These are phyloP conservation scores for Dasypolia templi DNA, from an alignment of 2,888 invertebrate genomes.

Conservation along the genomic window DNA sequence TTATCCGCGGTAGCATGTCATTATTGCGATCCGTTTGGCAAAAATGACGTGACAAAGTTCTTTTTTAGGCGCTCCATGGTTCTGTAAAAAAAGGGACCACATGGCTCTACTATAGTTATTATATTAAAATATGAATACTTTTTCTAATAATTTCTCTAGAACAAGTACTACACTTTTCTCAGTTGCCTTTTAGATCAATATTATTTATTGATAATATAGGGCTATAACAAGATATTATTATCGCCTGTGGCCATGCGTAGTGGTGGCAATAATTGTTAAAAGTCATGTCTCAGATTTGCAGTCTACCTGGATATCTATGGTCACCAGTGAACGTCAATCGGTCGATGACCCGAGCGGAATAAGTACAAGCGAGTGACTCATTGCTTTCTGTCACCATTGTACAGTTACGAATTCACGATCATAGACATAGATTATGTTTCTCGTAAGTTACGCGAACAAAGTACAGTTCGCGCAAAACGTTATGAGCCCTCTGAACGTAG, in stretches of 20 bases:
- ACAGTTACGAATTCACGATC: background rate
- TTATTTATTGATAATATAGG: no score
- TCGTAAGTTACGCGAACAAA: background rate
- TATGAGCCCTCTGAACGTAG: no score
- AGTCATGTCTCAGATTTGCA: constrained; percentile 10
- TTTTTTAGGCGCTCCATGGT: background rate
- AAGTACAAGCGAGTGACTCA: constrained; percentile 22
- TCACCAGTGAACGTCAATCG: constrained; percentile 26
- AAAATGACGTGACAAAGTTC: no score
- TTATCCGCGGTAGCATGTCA: background rate
- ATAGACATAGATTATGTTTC: constrained; percentile 18
- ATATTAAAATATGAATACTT: no score
- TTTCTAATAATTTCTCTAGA: no score
- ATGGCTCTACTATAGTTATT: no score
- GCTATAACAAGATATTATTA: constrained; percentile 18
- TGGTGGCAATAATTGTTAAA: constrained; percentile 15
- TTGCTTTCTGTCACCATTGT: background rate
- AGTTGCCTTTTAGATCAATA: no score
- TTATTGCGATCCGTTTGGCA: no score
- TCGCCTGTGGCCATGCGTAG: background rate
- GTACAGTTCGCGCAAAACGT: no score
- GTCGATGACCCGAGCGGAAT: constrained; percentile 33
- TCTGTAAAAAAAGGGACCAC: background rate
- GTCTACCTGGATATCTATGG: constrained; percentile 15
- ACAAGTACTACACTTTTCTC: no score